A percentile compares a stretch with the other conserved stretches of the same genome.
Evolutionary conservation across 1,140 invertebrate genomes (phyloP).

Genomic region (Listronotus bonariensis): DNA sequence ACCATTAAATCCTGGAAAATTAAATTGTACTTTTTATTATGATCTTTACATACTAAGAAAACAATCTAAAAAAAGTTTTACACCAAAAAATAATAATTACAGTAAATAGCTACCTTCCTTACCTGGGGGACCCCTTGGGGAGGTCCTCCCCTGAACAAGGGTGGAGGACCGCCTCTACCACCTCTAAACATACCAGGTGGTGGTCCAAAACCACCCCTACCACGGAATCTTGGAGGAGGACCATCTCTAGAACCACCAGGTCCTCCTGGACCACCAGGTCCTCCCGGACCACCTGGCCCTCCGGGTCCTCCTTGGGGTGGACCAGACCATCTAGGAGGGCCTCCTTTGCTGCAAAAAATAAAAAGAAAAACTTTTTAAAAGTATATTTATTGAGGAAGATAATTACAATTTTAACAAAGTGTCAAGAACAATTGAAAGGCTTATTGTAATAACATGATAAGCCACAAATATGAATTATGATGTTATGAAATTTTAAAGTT

Average conservation of each 20-base stretch:
- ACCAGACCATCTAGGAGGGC: conserved; percentile 12
- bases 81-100: no score
- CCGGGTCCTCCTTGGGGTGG: background rate
- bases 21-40: conserved; percentile 48
- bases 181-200: conserved; percentile 63
- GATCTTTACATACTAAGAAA: background rate
- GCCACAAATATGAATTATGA: background rate
- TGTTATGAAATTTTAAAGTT: no score
- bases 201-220: conserved; percentile 71
- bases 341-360: conserved; percentile 37
- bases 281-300: conserved; percentile 3
- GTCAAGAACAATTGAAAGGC: no score
- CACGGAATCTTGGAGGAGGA: conserved; percentile 64
- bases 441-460: no score
- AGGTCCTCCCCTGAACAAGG: conserved; percentile 59
- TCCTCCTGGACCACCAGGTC: conserved; percentile 40
- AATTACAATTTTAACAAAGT: no score
- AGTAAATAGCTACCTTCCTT: background rate
- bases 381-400: conserved; percentile 2
- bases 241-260: conserved; percentile 43
- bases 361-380: conserved; percentile 1
- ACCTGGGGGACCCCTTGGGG: conserved; percentile 59
- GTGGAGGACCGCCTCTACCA: conserved; percentile 62
- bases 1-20: conserved; percentile 58
- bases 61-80: background rate